Evolutionary conservation across 2,888 invertebrate species (phyloP).

Genomic region (Ferrisia virgata): DNA sequence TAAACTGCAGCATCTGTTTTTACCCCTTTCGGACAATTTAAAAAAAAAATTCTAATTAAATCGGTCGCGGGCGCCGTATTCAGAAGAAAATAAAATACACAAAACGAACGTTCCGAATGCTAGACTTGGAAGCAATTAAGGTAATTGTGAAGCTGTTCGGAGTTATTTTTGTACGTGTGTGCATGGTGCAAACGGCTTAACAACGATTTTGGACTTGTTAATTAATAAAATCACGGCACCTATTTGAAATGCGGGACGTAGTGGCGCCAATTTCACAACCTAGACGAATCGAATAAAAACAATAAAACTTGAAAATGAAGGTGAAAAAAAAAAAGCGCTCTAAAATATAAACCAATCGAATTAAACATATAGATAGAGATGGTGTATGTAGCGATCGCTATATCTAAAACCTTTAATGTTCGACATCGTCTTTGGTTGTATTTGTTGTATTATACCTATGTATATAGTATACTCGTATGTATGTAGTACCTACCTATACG

Average conservation of each 20-base stretch:
- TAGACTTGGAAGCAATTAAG: constrained; percentile 20
- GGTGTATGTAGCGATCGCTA: constrained; percentile 3
- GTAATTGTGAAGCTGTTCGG: constrained; percentile 16
- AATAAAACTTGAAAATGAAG: constrained; percentile 28
- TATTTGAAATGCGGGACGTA: not conserved
- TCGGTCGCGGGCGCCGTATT: not conserved
- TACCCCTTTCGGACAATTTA: constrained; percentile 13
- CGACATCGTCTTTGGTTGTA: constrained; percentile 25
- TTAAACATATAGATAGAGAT: constrained; percentile 4
- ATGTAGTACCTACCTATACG: too few species aligned
- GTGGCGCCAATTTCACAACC: constrained; percentile 15
- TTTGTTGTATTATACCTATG: not conserved
- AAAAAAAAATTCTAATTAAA: constrained; percentile 19
- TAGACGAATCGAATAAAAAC: constrained; percentile 26
- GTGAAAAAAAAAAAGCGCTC: not conserved
- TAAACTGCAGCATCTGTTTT: constrained; percentile 21
- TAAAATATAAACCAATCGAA: constrained; percentile 7
- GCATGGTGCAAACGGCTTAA: not conserved
- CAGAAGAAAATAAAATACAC: not conserved
- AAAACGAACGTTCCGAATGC: constrained; percentile 12
- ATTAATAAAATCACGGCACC: constrained; percentile 39
- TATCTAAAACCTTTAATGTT: constrained; percentile 30
- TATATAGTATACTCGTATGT: not conserved
- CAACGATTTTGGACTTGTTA: constrained; percentile 33
- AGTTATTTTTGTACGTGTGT: not conserved